Base-by-base conservation (phyloP, 2,797 vertebrate genomes). In the Sparus aurata region DNA sequence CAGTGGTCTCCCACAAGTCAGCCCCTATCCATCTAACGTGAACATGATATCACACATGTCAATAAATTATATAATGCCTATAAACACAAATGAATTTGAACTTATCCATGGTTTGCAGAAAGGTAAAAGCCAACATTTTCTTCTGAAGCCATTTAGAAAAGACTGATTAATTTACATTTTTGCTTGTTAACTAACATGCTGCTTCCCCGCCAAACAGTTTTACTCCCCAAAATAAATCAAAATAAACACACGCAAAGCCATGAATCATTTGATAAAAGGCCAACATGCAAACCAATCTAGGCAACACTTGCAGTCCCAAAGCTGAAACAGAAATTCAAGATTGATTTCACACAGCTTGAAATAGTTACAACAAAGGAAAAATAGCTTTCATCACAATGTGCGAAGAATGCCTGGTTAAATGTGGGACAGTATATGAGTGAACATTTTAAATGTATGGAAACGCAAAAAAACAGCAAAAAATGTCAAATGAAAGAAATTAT, bases 211-310 rank as follows among this genome's bases (percentile, higher is more conserved):
- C 63, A 61, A 73, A 69, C 27, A 3, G n/a, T 71, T 79, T 63
- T 54, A 52, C 57, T 60, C 62, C n/a, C 22, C 69, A 16, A 66
- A 80, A 69, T 75, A 45, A 70, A 67, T 69, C 53, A 67, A 59
- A 73, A 75, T 46, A 76, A 79, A 69, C 54, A 82, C 52, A 70
- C 43, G 68, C 41, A 46, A 67, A 78, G 63, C 38, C 60, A 64
- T 79, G 69, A 83, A 79, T 79, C 65, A 79, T 79, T 38, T 85
- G 79, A 88, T 17, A 61, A 83, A 84, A 45, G 18, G 73, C 66
- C 82, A 75, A 72, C 43, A 43, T 62, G 62, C 62, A 80, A 73
- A 78, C 54, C 20, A 25, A 11, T 38, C 38, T 10, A 55, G 43
- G 55, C 60, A 54, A 69, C 22, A 60, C 59, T 75, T 66, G 47